These are phyloP conservation scores for Porites evermanni DNA, from an alignment of 92 coral and sea anemone species.

Conservation along the genomic window DNA sequence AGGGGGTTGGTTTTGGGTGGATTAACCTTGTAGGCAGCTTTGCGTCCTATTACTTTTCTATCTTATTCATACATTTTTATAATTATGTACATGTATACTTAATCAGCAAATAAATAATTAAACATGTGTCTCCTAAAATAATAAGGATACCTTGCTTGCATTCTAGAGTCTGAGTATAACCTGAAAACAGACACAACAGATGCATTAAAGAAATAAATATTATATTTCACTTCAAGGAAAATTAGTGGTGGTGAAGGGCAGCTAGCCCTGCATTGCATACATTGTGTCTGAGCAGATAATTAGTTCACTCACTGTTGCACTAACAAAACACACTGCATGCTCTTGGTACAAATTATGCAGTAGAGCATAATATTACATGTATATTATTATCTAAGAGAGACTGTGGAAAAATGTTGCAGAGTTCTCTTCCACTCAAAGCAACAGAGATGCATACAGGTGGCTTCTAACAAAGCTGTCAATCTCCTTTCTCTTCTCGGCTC, in stretches of 20 bases:
- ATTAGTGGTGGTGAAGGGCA: not conserved
- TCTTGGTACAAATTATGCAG: not conserved
- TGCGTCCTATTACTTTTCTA: no score
- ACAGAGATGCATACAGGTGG: conserved; percentile 46
- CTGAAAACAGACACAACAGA: conserved; percentile 45
- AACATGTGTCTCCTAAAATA: no score
- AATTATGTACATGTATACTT: no score
- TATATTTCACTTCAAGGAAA: not conserved
- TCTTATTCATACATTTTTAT: no score
- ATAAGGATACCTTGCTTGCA: conserved; percentile 95
- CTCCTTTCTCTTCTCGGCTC: conserved; percentile 79
- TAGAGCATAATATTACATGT: not conserved
- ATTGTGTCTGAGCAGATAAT: no score
- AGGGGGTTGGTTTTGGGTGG: no score
- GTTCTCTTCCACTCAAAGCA: conserved; percentile 70
- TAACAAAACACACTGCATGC: not conserved
- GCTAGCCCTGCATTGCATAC: no score
- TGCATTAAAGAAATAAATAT: not conserved
- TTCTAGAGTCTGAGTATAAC: conserved; percentile 86
- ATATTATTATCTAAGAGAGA: not conserved
- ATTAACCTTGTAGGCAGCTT: no score
- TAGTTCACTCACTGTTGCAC: no score
- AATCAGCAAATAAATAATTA: not conserved
- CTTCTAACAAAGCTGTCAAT: conserved; percentile 64
- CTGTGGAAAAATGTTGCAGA: conserved; percentile 21